Conservation (phyloP, 1,140 invertebrate species). For the Philaenus spumarius region DNA sequence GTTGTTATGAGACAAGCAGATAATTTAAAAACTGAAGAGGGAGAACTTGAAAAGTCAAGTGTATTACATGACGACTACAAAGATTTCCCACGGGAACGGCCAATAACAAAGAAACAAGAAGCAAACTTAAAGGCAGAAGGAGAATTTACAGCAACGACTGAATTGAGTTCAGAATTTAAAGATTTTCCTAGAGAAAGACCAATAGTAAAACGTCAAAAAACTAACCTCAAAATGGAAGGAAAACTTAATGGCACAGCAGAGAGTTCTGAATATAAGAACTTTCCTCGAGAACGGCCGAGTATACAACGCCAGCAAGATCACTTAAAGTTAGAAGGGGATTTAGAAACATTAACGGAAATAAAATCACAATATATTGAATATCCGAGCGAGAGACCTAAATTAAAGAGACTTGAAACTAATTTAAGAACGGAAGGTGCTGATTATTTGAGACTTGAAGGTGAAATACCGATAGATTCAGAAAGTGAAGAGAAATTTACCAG, state of each 20-base stretch:
- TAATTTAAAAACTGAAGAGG: slow-evolving; percentile 24
- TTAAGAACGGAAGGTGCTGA: neutral
- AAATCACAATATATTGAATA: slow-evolving; percentile 9
- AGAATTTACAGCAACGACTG: slow-evolving; percentile 9
- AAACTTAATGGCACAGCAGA: slow-evolving; percentile 16
- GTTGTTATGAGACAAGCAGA: slow-evolving; percentile 15
- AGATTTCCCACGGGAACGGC: slow-evolving; percentile 16
- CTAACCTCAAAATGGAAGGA: slow-evolving; percentile 21
- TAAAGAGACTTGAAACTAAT: slow-evolving; percentile 11
- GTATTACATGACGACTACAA: slow-evolving; percentile 20
- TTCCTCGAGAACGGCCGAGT: neutral
- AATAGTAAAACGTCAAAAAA: slow-evolving; percentile 8
- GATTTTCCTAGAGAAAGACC: slow-evolving; percentile 22
- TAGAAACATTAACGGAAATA: slow-evolving; percentile 6
- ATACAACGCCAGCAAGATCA: slow-evolving; percentile 7
- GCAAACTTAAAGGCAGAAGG: slow-evolving; percentile 26
- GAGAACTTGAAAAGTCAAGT: slow-evolving; percentile 21
- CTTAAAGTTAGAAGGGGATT: slow-evolving; percentile 4
- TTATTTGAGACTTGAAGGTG: neutral
- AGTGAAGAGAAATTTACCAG: slow-evolving; percentile 5
- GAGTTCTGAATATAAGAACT: neutral
- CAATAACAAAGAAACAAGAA: slow-evolving; percentile 5
- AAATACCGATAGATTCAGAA: neutral
- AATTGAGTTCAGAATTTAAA: slow-evolving; percentile 18
- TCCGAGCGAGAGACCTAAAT: slow-evolving; percentile 7